Base-by-base conservation (phyloP, 1,140 invertebrate genomes). In the Pogonus chalceus region DNA sequence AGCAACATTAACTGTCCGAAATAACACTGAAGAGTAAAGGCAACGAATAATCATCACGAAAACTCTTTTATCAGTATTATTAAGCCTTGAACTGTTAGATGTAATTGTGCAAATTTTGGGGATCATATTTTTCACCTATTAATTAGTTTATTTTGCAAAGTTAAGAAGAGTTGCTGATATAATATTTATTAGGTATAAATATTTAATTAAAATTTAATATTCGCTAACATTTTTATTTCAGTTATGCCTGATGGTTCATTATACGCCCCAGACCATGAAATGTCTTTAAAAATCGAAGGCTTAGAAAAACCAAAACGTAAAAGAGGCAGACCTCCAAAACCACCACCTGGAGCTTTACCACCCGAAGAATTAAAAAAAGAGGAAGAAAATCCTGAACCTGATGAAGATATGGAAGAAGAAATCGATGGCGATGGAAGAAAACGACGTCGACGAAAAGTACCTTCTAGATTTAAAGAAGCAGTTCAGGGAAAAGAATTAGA, bases 401-500 rank as follows among this genome's bases (percentile, higher is more conserved):
- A 65, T 57, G 58, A 64, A 60, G 62, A 71, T 60, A 63, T 65
- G 65, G 51, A 23, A 54, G 47, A 75, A 35, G 70, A 74, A 54
- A 48, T 62, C 10, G 68, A 72, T 24, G 64, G 74, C 2, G 78
- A 79, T 62, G 73, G 73, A n/a, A 76, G 76, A 58, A 75, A 77
- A 16, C 80, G 80, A 60, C 70, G 78, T 46, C 71, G 76, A 61
- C 75, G 82, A 54, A 83, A 82, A 74, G 76, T 79, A 46, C 84
- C 83, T 2, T 77, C 78, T 31, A 79, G 82, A 61, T 85, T 76
- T 59, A 77, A 75, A 59, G 82, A 83, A 72, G 77, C 76, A 56
- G 78, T 86, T 14, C 81, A 79, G 75, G 84, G 84, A 0, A 83
- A 83, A 69, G 84, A 87, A 71, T 67, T 87, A 39, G 83, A 85